Conservation (phyloP, 2,113 vertebrate genomes). For the Desmodus rotundus region DNA sequence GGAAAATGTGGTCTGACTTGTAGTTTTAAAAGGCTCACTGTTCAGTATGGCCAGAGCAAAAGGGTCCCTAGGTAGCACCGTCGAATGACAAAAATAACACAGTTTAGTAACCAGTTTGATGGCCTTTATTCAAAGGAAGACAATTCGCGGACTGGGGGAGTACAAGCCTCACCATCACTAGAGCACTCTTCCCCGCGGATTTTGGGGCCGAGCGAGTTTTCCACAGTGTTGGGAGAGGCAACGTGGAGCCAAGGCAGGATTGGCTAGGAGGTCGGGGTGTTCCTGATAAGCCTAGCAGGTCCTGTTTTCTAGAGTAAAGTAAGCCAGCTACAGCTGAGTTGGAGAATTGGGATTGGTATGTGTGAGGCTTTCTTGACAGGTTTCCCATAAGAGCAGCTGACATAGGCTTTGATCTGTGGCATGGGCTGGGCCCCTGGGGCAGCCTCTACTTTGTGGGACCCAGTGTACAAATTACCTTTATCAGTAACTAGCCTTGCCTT, state of each 20-base stretch:
- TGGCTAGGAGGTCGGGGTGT: background rate
- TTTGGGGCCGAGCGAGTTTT: background rate
- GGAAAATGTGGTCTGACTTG: background rate
- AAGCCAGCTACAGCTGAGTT: background rate
- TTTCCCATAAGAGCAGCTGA: background rate
- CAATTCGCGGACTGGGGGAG: background rate
- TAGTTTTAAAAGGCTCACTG: background rate
- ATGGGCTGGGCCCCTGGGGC: background rate
- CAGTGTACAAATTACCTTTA: background rate
- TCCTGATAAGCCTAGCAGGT: background rate
- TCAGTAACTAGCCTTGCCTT: background rate
- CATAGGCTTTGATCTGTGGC: background rate
- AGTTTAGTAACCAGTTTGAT: background rate
- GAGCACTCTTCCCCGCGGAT: background rate
- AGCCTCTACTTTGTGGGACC: background rate
- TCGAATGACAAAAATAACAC: background rate
- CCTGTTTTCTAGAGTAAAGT: background rate
- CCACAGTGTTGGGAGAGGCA: background rate
- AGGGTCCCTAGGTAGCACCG: background rate
- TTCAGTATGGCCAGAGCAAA: background rate
- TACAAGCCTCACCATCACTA: background rate
- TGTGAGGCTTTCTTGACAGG: background rate
- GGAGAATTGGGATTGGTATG: background rate
- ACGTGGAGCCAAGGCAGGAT: background rate
- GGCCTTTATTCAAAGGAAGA: background rate